Percentiles rank a stretch among this genome's conserved stretches.
These are phyloP conservation scores for Salpingus planirostris DNA, from an alignment of 2,888 invertebrate genomes.

Conservation along the genomic window DNA sequence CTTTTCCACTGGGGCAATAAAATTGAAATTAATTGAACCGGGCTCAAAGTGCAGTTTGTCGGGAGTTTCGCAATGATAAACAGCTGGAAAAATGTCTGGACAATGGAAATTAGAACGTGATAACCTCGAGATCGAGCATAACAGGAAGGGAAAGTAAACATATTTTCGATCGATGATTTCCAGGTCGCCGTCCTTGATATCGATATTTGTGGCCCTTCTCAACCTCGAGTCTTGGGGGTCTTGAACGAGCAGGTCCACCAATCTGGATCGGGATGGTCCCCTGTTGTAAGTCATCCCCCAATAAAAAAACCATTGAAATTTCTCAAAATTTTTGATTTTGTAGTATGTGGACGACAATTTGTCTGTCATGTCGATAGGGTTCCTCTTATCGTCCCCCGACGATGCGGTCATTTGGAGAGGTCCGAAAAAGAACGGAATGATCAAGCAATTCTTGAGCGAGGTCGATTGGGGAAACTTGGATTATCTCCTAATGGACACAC, in stretches of 20 bases:
- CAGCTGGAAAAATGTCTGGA: neutral
- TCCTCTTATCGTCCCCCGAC: slow-evolving; percentile 74
- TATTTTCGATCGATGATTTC: no score
- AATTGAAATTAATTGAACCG: no score
- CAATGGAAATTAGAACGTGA: no score
- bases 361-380: slow-evolving; percentile 95
- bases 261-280: slow-evolving; percentile 95
- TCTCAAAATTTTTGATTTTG: slow-evolving; percentile 21
- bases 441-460: slow-evolving; percentile 88
- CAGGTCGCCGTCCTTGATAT: slow-evolving; percentile 92
- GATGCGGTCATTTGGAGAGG: slow-evolving; percentile 99
- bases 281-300: slow-evolving; percentile 59
- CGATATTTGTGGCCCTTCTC: slow-evolving; percentile 97
- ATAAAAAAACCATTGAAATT: no score
- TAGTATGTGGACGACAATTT: slow-evolving; percentile 91
- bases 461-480: slow-evolving; percentile 93
- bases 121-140: slow-evolving; percentile 2
- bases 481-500: slow-evolving; percentile 85
- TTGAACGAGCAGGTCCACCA: slow-evolving; percentile 90
- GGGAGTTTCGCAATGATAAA: slow-evolving; percentile 1
- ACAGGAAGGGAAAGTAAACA: neutral
- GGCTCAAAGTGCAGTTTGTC: no score
- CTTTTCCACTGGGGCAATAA: no score
- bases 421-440: slow-evolving; percentile 97
- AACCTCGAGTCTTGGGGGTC: slow-evolving; percentile 88